Base-by-base conservation (phyloP, 2,113 vertebrate species). In the Eublepharis macularius region DNA sequence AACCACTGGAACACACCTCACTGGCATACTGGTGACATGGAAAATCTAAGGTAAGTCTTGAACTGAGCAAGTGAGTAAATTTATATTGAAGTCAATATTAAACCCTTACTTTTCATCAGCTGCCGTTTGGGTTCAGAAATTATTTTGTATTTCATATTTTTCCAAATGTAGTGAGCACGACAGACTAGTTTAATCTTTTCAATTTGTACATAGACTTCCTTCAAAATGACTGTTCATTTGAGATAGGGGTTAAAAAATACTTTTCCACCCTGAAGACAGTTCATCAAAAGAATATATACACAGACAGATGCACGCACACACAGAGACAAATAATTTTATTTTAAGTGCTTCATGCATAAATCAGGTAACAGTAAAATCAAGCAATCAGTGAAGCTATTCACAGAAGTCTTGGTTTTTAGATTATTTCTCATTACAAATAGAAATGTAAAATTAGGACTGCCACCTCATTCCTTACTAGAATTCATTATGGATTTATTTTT, bases 331-430 rank as follows among this genome's bases (percentile, higher is more conserved):
- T 88, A 60, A 77, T 93, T 94, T 93, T 86, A 90, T 92, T 86
- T 81, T 91, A 94, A 83, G 80, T 92, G 81, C 63, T 93, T 70
- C 85, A 92, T 77, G 36, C 78, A 36, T 90, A 74, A 89, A 83
- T 95, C 85, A 93, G 74, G 73, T 45, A 86, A 87, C 90, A 88
- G 85, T 49, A 74, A 93, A 92, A 91, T 76, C 91, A 86, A 91
- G 91, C 92, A 93, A 94, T 92, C 88, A 92, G 87, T 91, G 86
- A 80, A 86, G 89, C 86, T 90, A 85, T 81, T 76, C 65, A 76
- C 34, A 66, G 78, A 90, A 92, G 88, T 90, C 89, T 89, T 43
- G 70, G 86, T 17, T 47, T 92, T 93, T 94, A 92, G 93, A 85
- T 91, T 87, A 93, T 91, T 93, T 75, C 77, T 39, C 60, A 88